phyloP scores from a whole-genome alignment of 2,113 vertebrate genomes.

The Acrocephalus arundinaceus region DNA sequence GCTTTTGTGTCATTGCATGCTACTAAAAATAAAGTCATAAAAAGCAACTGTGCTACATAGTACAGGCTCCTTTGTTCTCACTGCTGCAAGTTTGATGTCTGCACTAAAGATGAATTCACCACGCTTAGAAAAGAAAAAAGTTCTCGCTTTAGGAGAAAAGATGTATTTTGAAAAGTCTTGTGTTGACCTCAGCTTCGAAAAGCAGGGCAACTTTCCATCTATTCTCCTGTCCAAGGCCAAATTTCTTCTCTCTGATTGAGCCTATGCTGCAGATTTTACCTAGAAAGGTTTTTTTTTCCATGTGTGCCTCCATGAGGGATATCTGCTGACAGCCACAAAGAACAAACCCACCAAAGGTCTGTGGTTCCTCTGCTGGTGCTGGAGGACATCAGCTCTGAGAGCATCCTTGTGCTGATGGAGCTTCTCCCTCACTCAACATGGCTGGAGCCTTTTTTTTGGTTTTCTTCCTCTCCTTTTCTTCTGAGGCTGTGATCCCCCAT shows the following conservation, averaged over 20 bases:
- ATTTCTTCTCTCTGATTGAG: neutral
- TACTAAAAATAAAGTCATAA: slow-evolving; percentile 42
- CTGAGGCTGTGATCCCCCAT: neutral
- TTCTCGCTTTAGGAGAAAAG: neutral
- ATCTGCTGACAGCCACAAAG: neutral
- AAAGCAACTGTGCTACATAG: neutral
- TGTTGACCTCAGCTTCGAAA: neutral
- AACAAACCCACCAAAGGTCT: fast-evolving
- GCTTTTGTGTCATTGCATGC: slow-evolving; percentile 1
- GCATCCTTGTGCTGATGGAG: neutral
- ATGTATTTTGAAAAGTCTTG: neutral
- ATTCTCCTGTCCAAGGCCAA: neutral
- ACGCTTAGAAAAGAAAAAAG: neutral
- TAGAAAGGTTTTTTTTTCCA: neutral
- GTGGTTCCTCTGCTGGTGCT: neutral
- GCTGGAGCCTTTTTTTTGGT: neutral
- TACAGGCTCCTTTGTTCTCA: slow-evolving; percentile 32
- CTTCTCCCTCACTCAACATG: fast-evolving
- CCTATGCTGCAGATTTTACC: neutral
- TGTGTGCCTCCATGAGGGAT: neutral
- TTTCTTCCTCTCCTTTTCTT: no score
- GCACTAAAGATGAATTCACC: neutral
- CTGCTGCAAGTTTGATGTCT: neutral
- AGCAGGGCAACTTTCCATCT: neutral
- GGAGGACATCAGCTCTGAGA: neutral